Percentiles rank a stretch among this genome's conserved stretches.
phyloP scores from a whole-genome alignment of 2,113 vertebrate species.

The Carollia perspicillata region DNA sequence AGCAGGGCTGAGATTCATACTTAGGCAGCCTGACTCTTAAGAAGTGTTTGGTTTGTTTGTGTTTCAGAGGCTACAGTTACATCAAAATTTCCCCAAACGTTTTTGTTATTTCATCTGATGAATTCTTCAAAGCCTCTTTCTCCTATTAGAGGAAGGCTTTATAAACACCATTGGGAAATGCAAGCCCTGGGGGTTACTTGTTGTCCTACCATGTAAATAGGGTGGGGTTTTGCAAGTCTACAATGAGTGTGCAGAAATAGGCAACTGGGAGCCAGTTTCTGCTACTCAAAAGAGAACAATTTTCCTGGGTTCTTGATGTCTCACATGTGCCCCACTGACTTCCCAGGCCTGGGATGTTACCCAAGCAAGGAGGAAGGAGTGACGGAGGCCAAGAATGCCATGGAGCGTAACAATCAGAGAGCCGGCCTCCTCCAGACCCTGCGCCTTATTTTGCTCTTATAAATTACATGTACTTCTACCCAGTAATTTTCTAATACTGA shows the following conservation, averaged over 20 bases:
- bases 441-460: not conserved
- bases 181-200: not conserved
- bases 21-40: not conserved
- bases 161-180: not conserved
- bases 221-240: not conserved
- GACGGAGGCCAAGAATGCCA: not conserved
- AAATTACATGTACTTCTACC: not conserved
- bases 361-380: not conserved
- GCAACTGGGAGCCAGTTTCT: not conserved
- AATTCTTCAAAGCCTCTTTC: not conserved
- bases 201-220: not conserved
- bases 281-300: not conserved
- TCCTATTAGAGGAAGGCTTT: not conserved
- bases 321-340: not conserved
- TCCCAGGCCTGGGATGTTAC: not conserved
- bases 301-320: not conserved
- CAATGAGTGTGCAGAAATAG: not conserved
- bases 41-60: not conserved
- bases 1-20: not conserved
- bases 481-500: slow-evolving; percentile 31
- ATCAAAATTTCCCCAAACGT: not conserved
- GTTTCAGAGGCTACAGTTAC: not conserved
- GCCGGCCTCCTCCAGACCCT: not conserved
- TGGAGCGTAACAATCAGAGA: not conserved
- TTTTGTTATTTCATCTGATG: not conserved